A percentile compares a stretch with the other conserved stretches of the same genome.
These are phyloP conservation scores for Mnemiopsis leidyi DNA, from an alignment of 37 sponge, comb jelly and placozoan genomes.

Conservation along the genomic window DNA sequence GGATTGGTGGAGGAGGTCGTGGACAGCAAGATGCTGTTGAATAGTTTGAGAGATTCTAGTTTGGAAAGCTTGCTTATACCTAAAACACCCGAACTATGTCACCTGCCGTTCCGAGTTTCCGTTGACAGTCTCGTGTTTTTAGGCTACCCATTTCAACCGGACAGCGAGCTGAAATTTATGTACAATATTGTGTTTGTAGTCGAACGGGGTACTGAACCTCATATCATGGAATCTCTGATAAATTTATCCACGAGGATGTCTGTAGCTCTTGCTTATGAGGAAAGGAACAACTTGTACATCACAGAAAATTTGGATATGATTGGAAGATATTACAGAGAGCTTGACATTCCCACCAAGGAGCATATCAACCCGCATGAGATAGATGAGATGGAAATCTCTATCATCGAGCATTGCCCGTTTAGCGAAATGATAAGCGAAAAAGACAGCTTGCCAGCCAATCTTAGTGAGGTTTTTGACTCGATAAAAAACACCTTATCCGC, in stretches of 20 bases:
- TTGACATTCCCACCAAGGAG: neutral
- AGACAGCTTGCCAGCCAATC: neutral
- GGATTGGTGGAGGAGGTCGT: neutral
- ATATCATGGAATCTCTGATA: constrained; percentile 44
- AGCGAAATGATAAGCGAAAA: neutral
- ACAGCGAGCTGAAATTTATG: neutral
- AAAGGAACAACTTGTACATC: neutral
- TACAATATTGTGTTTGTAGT: constrained; percentile 59
- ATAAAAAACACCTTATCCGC: constrained; percentile 24
- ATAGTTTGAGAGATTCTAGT: constrained; percentile 15
- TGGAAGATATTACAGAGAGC: constrained; percentile 2
- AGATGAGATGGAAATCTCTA: constrained; percentile 1
- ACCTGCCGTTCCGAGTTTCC: neutral
- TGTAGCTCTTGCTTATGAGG: constrained; percentile 30
- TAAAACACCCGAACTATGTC: neutral
- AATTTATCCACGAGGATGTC: constrained; percentile 44
- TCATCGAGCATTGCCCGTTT: constrained; percentile 56
- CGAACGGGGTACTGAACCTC: neutral
- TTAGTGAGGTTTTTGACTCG: constrained; percentile 15
- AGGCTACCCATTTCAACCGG: constrained; percentile 51
- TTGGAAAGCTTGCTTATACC: constrained; percentile 46
- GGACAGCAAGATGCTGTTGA: neutral
- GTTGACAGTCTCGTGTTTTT: constrained; percentile 15
- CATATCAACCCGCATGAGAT: constrained; percentile 16
- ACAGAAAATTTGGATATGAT: constrained; percentile 41